These are phyloP conservation scores for Pogonophryne albipinna DNA, from an alignment of 2,797 vertebrate genomes.

Conservation along the genomic window DNA sequence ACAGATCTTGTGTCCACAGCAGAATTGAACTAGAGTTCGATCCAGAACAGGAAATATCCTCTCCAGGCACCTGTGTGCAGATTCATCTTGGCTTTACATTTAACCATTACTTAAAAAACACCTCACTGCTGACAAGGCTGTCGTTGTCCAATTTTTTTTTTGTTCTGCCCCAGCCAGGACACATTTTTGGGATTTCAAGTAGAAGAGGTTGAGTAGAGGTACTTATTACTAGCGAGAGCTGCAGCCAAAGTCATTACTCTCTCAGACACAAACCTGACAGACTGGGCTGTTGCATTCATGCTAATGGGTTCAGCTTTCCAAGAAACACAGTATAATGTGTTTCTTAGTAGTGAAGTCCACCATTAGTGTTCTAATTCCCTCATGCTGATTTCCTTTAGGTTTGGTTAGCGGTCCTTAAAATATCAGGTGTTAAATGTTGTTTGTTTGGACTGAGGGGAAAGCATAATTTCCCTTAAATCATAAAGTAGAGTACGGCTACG, in stretches of 20 bases:
- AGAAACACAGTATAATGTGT: constrained; percentile 79
- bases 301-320: constrained; percentile 75
- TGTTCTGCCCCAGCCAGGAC: constrained; percentile 47
- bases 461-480: constrained; percentile 21
- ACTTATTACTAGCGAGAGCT: constrained; percentile 63
- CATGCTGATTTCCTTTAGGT: constrained; percentile 56
- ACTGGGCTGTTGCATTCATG: constrained; percentile 64
- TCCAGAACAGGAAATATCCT: constrained; percentile 52
- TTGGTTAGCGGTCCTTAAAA: constrained; percentile 40
- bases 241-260: constrained; percentile 77
- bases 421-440: constrained; percentile 48
- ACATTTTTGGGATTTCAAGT: constrained; percentile 68
- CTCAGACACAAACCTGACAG: constrained; percentile 77
- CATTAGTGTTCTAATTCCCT: constrained; percentile 70
- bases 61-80: constrained; percentile 53
- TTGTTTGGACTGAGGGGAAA: constrained; percentile 38
- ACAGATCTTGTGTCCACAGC: constrained; percentile 19
- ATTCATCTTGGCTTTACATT: constrained; percentile 43
- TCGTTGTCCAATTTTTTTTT: constrained; percentile 58
- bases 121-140: constrained; percentile 55
- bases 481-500: too few relatives aligned
- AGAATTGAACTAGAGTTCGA: constrained; percentile 13
- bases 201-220: constrained; percentile 57
- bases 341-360: constrained; percentile 69
- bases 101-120: constrained; percentile 49